Conservation (phyloP, 2,113 vertebrate genomes). For the Dolichotis patagonum region DNA sequence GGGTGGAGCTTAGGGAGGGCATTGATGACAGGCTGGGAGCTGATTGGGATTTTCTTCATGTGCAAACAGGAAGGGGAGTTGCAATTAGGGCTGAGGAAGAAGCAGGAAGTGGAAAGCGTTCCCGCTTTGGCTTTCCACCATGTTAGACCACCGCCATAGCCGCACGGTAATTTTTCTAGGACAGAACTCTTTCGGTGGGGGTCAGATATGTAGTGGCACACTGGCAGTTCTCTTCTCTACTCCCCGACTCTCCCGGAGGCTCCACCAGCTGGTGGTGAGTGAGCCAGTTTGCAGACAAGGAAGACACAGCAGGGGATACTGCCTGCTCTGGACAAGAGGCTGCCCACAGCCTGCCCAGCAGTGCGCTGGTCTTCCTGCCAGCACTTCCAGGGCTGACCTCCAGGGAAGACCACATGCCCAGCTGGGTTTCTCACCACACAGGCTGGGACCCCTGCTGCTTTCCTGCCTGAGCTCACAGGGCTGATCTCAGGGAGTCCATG, state of each 20-base stretch:
- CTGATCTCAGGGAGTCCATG: neutral
- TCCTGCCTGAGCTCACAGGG: neutral
- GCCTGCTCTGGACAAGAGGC: neutral
- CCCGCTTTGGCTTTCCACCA: too few relatives aligned
- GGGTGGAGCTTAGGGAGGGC: too few relatives aligned
- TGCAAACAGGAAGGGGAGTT: too few relatives aligned
- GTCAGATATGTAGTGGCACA: neutral
- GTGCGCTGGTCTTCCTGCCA: neutral
- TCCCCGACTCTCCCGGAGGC: neutral
- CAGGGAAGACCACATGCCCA: too few relatives aligned
- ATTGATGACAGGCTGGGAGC: too few relatives aligned
- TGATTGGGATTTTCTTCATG: too few relatives aligned
- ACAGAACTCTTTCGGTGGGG: too few relatives aligned
- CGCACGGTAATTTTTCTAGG: too few relatives aligned
- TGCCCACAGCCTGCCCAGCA: neutral
- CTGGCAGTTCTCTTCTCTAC: neutral
- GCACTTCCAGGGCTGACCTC: neutral
- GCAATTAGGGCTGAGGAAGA: too few relatives aligned
- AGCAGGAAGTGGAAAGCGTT: too few relatives aligned
- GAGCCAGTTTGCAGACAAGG: neutral
- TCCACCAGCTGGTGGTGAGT: neutral
- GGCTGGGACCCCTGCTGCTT: too few relatives aligned
- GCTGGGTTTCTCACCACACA: neutral
- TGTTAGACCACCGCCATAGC: too few relatives aligned
- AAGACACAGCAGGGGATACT: neutral